Percentiles rank a stretch among this genome's conserved stretches.
Evolutionary conservation across 2,797 vertebrate species (phyloP).

Genomic region (Gadopsis bispinosus): DNA sequence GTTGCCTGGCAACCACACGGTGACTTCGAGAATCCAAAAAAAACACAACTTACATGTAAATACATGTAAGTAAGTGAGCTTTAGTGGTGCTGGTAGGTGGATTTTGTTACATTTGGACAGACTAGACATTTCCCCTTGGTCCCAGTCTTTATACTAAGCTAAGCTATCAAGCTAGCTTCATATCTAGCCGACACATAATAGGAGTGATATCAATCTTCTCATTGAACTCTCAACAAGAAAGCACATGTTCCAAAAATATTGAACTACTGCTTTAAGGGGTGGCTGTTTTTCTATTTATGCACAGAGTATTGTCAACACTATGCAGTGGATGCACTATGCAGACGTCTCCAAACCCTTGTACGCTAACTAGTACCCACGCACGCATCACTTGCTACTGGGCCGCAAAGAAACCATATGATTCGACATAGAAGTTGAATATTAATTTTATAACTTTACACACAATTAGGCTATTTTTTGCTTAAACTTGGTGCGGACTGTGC

Average conservation of each 20-base stretch:
- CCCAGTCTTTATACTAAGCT: neutral
- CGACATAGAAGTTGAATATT: neutral
- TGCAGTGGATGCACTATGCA: neutral
- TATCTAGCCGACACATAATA: neutral
- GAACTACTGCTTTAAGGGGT: neutral
- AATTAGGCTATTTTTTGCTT: neutral
- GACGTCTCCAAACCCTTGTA: neutral
- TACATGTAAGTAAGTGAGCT: neutral
- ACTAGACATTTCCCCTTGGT: neutral
- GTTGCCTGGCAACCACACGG: neutral
- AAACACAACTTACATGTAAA: neutral
- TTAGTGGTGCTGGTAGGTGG: neutral
- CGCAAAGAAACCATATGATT: neutral
- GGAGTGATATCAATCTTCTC: neutral
- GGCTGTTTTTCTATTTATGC: neutral
- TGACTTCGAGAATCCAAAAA: neutral
- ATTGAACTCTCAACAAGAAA: neutral
- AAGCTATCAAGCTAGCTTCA: neutral
- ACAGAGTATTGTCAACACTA: neutral
- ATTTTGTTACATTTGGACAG: neutral
- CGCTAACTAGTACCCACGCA: accelerated
- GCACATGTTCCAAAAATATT: neutral
- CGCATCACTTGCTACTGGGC: neutral
- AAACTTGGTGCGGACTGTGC: neutral
- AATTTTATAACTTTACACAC: neutral